phyloP scores from a whole-genome alignment of 2,797 vertebrate genomes.

The Vipera ursinii region DNA sequence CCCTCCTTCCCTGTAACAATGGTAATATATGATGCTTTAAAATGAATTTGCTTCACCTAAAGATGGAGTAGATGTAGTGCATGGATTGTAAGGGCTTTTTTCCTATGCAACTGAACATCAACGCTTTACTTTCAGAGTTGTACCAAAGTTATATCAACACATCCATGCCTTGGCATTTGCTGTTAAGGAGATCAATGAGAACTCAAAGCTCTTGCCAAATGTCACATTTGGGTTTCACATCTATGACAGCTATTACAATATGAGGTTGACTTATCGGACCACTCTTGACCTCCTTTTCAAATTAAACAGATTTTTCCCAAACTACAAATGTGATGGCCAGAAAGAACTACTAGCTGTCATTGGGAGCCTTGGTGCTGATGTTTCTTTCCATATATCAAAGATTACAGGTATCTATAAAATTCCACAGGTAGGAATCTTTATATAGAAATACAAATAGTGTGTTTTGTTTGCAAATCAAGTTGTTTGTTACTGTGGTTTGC shows the following conservation, averaged over 20 bases:
- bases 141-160: constrained; percentile 18
- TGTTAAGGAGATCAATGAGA: constrained; percentile 14
- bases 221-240: not conserved
- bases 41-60: not conserved
- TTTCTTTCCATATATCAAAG: constrained; percentile 9
- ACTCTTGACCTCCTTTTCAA: constrained; percentile 7
- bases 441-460: not conserved
- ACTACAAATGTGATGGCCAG: not conserved
- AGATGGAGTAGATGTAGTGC: not conserved
- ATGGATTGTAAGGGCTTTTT: not conserved
- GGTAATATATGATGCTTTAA: not conserved
- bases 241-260: constrained; percentile 7
- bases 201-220: constrained; percentile 6
- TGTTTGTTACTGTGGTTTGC: not conserved
- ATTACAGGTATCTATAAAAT: constrained; percentile 9
- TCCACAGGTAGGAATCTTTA: constrained; percentile 12
- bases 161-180: constrained; percentile 9
- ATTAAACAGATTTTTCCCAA: not conserved
- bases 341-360: not conserved
- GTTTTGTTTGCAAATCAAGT: not conserved
- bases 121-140: not conserved
- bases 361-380: constrained; percentile 15
- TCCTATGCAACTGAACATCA: not conserved
- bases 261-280: not conserved
- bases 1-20: not conserved